Base-by-base conservation (phyloP, 2,113 vertebrate genomes). In the Penelope pileata region DNA sequence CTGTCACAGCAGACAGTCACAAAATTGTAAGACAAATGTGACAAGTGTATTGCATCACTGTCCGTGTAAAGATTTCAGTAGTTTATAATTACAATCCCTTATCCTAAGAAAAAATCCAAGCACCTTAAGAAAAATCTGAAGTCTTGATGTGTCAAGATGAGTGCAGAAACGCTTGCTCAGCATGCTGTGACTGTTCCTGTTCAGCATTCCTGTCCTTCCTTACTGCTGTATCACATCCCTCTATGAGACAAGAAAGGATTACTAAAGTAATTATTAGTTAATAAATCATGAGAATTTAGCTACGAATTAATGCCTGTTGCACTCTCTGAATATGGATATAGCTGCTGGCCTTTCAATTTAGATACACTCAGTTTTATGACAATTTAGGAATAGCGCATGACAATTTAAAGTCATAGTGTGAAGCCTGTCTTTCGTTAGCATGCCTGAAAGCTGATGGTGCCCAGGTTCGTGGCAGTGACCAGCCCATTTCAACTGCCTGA, bases 181-280 rank as follows among this genome's bases (percentile, higher is more conserved):
- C 24, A 30, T 56, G 43, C 29, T 67, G 77, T 60, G 76, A 3
- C 50, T 85, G 16, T 48, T 23, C 1, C 0, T 30, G 16, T 6
- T 27, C 27, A 62, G 10, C 10, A 83, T 80, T 73, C 36, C 24
- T 82, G 18, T 36, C 12, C 10, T 60, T 12, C 8, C 38, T 18
- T 62, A 54, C 22, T 63, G 17, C 34, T 75, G 67, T 1, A 1
- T 63, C 15, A 14, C 12, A 2, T 40, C 43, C 9, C 42, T 75
- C 13, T 0, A 0, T 27, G 17, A 9, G 9, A 56, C n/a, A 89
- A 68, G 45, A 47, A 29, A 78, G 18, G 68, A 64, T 38, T 76
- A 8, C 43, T 83, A 43, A 36, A 30, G 9, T 64, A 40, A 36
- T 68, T 86, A 34, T 40, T 67, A 38, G 24, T 38, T 43, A 85